A percentile compares a stretch with the other conserved stretches of the same genome.
phyloP scores from a whole-genome alignment of 2,888 invertebrate species.

The Leucoptera coffeella region DNA sequence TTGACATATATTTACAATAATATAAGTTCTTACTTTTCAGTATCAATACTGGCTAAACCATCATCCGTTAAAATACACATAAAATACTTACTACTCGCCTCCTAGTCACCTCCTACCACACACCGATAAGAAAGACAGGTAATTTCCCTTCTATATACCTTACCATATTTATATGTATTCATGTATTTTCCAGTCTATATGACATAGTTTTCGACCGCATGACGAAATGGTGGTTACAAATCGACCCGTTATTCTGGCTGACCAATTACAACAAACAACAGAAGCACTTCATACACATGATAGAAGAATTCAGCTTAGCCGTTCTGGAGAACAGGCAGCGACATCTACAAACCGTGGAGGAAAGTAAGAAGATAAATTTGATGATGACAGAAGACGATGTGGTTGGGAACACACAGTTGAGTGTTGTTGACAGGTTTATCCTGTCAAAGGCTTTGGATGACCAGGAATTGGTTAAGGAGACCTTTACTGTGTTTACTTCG shows the following conservation, averaged over 20 bases:
- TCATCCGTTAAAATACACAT: too few relatives aligned
- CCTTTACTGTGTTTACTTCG: constrained; percentile 31
- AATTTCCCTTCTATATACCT: too few relatives aligned
- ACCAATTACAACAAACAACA: constrained; percentile 10
- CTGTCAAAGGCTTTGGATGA: constrained; percentile 17
- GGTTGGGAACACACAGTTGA: constrained; percentile 15
- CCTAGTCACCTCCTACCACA: neutral
- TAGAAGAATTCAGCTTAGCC: constrained; percentile 10
- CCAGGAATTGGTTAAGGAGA: constrained; percentile 18
- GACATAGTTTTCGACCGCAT: constrained; percentile 22
- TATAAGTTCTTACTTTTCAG: too few relatives aligned
- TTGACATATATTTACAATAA: too few relatives aligned
- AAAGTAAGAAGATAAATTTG: constrained; percentile 6
- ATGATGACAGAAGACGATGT: constrained; percentile 16
- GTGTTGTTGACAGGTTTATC: constrained; percentile 30
- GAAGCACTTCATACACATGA: constrained; percentile 10
- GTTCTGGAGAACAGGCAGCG: constrained; percentile 14
- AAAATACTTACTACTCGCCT: too few relatives aligned
- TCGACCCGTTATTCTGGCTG: constrained; percentile 22
- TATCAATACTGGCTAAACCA: too few relatives aligned
- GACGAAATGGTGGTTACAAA: constrained; percentile 34
- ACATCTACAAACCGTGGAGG: constrained; percentile 10
- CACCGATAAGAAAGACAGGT: too few relatives aligned
- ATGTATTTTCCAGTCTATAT: constrained; percentile 23
- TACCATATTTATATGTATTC: too few relatives aligned